Percentiles rank a stretch among this genome's conserved stretches.
Evolutionary conservation across 2,113 vertebrate species (phyloP).

Genomic region (Tachysurus vachellii): DNA sequence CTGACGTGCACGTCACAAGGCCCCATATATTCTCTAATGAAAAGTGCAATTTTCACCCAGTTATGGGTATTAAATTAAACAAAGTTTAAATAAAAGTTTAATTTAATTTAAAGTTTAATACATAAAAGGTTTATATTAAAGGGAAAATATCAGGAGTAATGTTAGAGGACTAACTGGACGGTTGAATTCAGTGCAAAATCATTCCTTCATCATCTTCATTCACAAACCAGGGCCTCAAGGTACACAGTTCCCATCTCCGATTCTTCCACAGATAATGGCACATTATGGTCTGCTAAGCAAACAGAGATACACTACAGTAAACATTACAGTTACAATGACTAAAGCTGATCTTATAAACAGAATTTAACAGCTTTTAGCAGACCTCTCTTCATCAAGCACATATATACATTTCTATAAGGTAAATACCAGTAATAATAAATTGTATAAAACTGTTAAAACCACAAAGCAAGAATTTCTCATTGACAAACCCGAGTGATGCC

Average conservation of each 20-base stretch:
- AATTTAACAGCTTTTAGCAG: not conserved
- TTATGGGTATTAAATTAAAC: too few relatives aligned
- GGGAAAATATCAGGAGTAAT: not conserved
- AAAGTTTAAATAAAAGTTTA: too few relatives aligned
- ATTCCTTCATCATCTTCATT: not conserved
- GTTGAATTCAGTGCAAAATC: not conserved
- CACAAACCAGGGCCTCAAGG: not conserved
- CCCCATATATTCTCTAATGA: too few relatives aligned
- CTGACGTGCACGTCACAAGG: too few relatives aligned
- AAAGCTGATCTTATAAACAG: not conserved
- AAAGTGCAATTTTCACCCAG: too few relatives aligned
- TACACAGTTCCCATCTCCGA: not conserved
- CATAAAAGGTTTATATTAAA: not conserved
- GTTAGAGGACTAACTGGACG: not conserved
- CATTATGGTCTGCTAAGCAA: not conserved
- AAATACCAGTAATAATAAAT: not conserved
- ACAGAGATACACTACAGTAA: not conserved
- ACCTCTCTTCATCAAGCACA: not conserved
- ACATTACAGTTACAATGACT: not conserved
- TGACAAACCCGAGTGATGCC: not conserved
- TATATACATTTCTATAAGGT: not conserved
- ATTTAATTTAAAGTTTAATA: too few relatives aligned
- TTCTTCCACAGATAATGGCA: conserved; percentile 1
- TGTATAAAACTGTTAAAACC: not conserved
- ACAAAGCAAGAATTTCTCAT: not conserved